Percentiles rank a stretch among this genome's conserved stretches.
Evolutionary conservation across 30 jellyfish, hydroid and myxozoan genomes (phyloP).

Genomic region (Aurelia sp.): DNA sequence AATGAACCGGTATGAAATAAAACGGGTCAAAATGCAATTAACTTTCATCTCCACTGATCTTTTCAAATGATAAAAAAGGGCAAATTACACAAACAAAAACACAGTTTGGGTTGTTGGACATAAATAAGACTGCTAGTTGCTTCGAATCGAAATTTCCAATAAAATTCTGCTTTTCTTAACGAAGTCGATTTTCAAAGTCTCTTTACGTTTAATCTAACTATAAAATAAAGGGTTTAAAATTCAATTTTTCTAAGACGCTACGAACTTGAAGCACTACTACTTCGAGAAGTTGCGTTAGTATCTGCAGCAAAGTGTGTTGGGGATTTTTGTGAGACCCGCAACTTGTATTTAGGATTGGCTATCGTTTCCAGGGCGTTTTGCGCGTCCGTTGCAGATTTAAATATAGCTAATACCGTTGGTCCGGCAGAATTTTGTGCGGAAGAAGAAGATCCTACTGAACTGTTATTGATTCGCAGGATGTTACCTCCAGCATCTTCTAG

Average conservation of each 20-base stretch:
- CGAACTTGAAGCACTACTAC: slow-evolving; percentile 72
- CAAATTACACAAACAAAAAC: slow-evolving; percentile 11
- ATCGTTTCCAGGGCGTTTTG: slow-evolving; percentile 88
- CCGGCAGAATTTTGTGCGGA: slow-evolving; percentile 65
- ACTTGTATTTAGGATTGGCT: slow-evolving; percentile 81
- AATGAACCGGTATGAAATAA: slow-evolving; percentile 6
- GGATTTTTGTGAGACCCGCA: slow-evolving; percentile 95
- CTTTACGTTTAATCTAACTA: slow-evolving; percentile 43
- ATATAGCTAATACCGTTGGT: slow-evolving; percentile 89
- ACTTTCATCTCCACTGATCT: slow-evolving; percentile 1
- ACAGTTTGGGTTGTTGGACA: slow-evolving; percentile 5
- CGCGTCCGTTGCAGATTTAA: slow-evolving; percentile 93
- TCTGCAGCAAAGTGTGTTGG: slow-evolving; percentile 93
- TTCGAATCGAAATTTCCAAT: slow-evolving; percentile 47
- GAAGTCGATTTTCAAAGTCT: slow-evolving; percentile 27
- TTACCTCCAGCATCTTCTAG: slow-evolving; percentile 84
- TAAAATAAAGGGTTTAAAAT: slow-evolving; percentile 55
- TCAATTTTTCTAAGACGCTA: slow-evolving; percentile 58
- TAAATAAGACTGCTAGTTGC: slow-evolving; percentile 41
- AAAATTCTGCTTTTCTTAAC: slow-evolving; percentile 61
- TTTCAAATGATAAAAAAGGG: slow-evolving; percentile 16
- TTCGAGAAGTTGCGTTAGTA: slow-evolving; percentile 33
- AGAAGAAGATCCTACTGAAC: slow-evolving; percentile 57
- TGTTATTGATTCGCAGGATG: slow-evolving; percentile 82
- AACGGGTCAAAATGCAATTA: neutral